Evolutionary conservation across 2,113 vertebrate genomes (phyloP), one percentile per base, ranked within the genome.

Genomic region (Rhodinocichla rosea): DNA sequence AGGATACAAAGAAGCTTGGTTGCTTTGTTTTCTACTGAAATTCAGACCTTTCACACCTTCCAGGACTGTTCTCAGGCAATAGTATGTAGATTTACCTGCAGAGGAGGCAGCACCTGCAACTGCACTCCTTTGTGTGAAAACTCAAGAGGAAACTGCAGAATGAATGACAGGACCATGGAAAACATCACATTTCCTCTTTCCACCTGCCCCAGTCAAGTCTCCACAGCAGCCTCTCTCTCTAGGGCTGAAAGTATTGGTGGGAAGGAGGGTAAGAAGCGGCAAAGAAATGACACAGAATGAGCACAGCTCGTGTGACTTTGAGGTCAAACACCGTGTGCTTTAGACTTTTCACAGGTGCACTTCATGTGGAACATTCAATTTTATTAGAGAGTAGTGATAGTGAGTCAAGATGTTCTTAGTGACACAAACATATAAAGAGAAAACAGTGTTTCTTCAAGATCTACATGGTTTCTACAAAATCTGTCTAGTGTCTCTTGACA

Each of bases 21-120:
- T 47, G 87, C 81, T 96, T 87, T 95, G 33, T 87, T 89, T 84
- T 64, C 74, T 83, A 63, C 79, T 89, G 90, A 81, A 74, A 87
- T 94, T 95, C 83, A 94, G 92, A 96, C 44, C 56, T 78, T 35
- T 94, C 83, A 70, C 23, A 89, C 27, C 35, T 87, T 90, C 27
- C 26, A 44, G 59, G 33, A 53, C 13, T 95, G 56, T 37, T 89
- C 57, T 47, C 65, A 88, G 50, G 53, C 67, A 83, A 7, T 7
- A 76, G 13, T 9, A 5, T 33, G 7, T 7, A 28, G 37, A 62
- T 59, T 32, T 55, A 45, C 49, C 64, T 71, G 40, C 42, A 81
- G 63, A 83, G 26, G 21, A 79, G 57, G 17, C 8, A 70, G 42
- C 8, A 35, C 13, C 27, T 76, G 60, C 5, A 4, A 2, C n/a